Base-by-base conservation (phyloP, 1,140 invertebrate species). In the Drosophila chauvacae region DNA sequence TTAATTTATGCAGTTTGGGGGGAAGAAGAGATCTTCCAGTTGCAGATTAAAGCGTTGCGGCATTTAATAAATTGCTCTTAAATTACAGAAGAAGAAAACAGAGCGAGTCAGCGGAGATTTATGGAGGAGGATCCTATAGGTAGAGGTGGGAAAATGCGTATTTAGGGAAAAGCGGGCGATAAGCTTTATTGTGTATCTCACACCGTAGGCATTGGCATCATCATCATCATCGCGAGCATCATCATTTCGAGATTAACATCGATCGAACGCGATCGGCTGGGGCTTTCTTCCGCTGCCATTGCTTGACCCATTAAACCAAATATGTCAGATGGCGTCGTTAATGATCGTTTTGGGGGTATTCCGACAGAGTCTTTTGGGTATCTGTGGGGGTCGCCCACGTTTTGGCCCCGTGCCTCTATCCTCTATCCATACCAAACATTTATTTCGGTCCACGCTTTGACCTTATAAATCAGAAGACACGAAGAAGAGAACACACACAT, bases 1-100 rank as follows among this genome's bases (percentile, higher is more conserved):
- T 90, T 90, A 90, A 88, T 88, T 88, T 90, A 88, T 90, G 77
- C 81, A 90, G 85, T 81, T 81, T 81, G 60, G 61, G 68, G 68
- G 61, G 51, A 30, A 37, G 23, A n/a, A 26, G 56, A 69, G 77
- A 78, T 85, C 66, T 79, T 78, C 70, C 69, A 72, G 51, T 71
- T 71, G 77, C 84, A 85, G 85, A 85, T 90, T 81, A 88, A 81
- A 69, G 64, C 70, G 53, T 62, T 59, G 66, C 62, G 63, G 84
- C 81, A 79, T 88, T 88, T 90, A 85, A 88, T 88, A 88, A 88
- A 88, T 88, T 90, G 86, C 70, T 76, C 57, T 56, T 78, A 88
- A 88, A 90, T 85, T 88, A 81, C 69, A 75, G 50, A 71, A 80
- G 71, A 78, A 35, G 62, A 59, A 65, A 69, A 26, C 37, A 18